Evolutionary conservation across 2,113 vertebrate species (phyloP), one percentile per base, ranked within the genome.

Genomic region (Salminus brasiliensis): DNA sequence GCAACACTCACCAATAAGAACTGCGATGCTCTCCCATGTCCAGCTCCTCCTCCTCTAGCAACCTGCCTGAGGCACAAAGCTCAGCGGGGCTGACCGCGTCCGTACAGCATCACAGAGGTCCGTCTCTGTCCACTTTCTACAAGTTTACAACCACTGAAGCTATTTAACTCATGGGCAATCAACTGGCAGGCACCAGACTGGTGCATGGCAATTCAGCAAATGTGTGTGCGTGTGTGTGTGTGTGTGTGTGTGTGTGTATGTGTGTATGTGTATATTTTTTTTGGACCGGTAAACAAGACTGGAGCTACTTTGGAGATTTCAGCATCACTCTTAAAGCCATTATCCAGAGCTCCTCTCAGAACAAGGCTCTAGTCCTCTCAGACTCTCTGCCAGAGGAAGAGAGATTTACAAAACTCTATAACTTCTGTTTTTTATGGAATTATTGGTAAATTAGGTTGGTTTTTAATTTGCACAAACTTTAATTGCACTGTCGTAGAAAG

Each of bases 401-500:
- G 25, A 30, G 63, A 52, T 70, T 78, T 71, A 70, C 76, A 62
- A 39, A 71, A 52, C 66, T 36, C n/a, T n/a, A n/a, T n/a, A 5
- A 27, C 15, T 7, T 32, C 41, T 29, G 66, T 47, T 70, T 39
- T 70, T 66, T 49, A 85, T 8, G 1, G 78, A 84, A 84, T n/a
- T n/a, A 70, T 34, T 67, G 70, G 62, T 81, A 52, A 43, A 71
- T 47, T 81, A 76, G 16, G 13, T 83, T 81, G 71, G 8, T 74
- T 87, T 80, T 89, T 89, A 1, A 82, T 88, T 90, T 90, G 88
- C 90, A 91, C 88, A 90, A 8, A 86, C 88, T 85, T 86, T 85
- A 83, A 81, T 89, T 81, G 90, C 91, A 92, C 90, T 92, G 89
- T 91, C 89, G 83, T 84, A 87, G 82, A 82, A 86, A 78, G 80